These are phyloP conservation scores for Hemichromis elongatus DNA, from an alignment of 2,113 vertebrate species.

Conservation along the genomic window DNA sequence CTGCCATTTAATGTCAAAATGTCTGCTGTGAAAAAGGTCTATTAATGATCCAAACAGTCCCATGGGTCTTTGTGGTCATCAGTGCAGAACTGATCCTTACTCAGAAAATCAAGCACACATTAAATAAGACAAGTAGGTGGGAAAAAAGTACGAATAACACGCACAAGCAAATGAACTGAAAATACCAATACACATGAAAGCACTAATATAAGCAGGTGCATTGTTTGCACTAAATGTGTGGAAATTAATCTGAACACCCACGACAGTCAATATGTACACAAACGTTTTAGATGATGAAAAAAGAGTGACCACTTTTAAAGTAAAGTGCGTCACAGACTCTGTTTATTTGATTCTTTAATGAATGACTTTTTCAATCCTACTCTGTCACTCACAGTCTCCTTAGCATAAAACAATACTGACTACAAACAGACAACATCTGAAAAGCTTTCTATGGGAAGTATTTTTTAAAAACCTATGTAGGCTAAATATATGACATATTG, in stretches of 20 bases:
- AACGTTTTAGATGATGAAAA: not conserved
- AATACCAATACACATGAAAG: not conserved
- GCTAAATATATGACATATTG: not conserved
- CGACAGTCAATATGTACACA: not conserved
- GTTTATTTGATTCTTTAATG: not conserved
- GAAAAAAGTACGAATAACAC: not conserved
- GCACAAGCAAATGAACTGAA: not conserved
- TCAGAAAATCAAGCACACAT: not conserved
- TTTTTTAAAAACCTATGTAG: not conserved
- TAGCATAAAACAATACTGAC: not conserved
- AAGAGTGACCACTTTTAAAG: not conserved
- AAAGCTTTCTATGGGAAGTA: not conserved
- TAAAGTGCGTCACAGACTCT: not conserved
- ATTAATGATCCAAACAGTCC: not conserved
- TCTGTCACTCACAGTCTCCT: not conserved
- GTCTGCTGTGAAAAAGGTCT: not conserved
- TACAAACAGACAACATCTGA: not conserved
- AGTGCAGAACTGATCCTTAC: not conserved
- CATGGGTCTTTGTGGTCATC: not conserved
- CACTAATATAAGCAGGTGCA: not conserved
- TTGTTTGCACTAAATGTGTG: not conserved
- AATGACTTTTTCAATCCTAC: not conserved
- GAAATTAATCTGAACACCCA: not conserved
- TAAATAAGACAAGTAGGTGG: not conserved
- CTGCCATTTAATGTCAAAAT: not conserved